A percentile compares a stretch with the other conserved stretches of the same genome.
phyloP scores from a whole-genome alignment of 2,113 vertebrate species.

The Delphinapterus leucas region DNA sequence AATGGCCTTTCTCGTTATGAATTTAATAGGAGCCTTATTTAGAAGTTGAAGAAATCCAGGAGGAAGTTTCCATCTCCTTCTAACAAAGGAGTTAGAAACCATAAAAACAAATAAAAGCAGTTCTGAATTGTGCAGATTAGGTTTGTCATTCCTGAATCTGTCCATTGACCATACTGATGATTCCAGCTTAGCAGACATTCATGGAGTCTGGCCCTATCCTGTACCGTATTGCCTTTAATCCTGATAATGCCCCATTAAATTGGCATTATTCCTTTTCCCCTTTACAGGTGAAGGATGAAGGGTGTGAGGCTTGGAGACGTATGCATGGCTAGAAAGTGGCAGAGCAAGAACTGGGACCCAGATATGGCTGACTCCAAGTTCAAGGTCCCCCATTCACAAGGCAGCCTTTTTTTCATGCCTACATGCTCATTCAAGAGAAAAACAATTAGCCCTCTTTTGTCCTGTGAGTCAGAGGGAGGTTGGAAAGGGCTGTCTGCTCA shows the following conservation, averaged over 20 bases:
- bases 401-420: background rate
- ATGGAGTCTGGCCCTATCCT: background rate
- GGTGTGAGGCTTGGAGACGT: background rate
- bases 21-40: background rate
- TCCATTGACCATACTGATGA: too few species aligned
- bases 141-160: background rate
- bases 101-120: background rate
- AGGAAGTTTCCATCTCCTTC: background rate
- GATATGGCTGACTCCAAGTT: background rate
- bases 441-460: conserved; percentile 1
- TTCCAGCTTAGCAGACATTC: background rate
- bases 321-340: background rate
- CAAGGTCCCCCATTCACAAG: background rate
- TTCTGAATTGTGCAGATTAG: background rate
- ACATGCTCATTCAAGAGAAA: background rate
- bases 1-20: background rate
- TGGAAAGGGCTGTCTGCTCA: background rate
- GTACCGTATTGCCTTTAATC: background rate
- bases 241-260: rapidly evolving
- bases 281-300: background rate
- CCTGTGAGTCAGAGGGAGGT: conserved; percentile 53
- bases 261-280: background rate
- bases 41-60: background rate
- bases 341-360: background rate
- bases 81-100: background rate